Base-by-base conservation (phyloP, 2,113 vertebrate species). In the Lepus timidus region DNA sequence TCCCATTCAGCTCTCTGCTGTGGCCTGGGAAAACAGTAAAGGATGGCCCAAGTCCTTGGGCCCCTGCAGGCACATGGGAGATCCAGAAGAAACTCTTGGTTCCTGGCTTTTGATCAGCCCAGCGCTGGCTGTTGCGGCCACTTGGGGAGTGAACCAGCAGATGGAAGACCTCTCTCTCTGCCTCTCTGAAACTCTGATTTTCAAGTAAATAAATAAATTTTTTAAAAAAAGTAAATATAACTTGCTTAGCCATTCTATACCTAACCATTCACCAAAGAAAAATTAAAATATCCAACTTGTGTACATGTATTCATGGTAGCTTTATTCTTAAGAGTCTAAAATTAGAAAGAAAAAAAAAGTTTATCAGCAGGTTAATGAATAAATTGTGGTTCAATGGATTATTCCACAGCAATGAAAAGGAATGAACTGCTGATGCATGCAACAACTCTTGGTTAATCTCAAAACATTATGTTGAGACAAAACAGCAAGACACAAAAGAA, bases 241-340 rank as follows among this genome's bases (percentile, higher is more conserved):
- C 22, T 96, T 12, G 87, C 22, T 96, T 82, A 82, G 73, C 51
- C 76, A 79, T 64, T 85, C 67, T 81, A 85, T 3, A 83, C 12
- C 20, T 85, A 84, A 95, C 61, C n/a, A 86, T 29, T 84, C 49
- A 96, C 39, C 61, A 91, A 76, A 55, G 31, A 91, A 36, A 88
- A 95, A 81, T 58, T 44, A 76, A 85, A 85, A 83, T 65, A 4
- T 44, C 33, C 71, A 17, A 92, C 51, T 79, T 83, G n/a, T 85
- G 52, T 61, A 9, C 7, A 29, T 12, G 13, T 51, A 83, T 75
- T 93, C 49, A 79, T 4, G 74, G 64, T 33, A 83, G 58, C 6
- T 76, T 88, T 88, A 83, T 22, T 87, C 36, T 1, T 51, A 71
- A 95, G 13, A 73, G 36, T 12, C 78, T 49, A n/a, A 88, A 90